These are phyloP conservation scores for Dunckerocampus dactyliophorus DNA, from an alignment of 2,113 vertebrate genomes.

Conservation along the genomic window DNA sequence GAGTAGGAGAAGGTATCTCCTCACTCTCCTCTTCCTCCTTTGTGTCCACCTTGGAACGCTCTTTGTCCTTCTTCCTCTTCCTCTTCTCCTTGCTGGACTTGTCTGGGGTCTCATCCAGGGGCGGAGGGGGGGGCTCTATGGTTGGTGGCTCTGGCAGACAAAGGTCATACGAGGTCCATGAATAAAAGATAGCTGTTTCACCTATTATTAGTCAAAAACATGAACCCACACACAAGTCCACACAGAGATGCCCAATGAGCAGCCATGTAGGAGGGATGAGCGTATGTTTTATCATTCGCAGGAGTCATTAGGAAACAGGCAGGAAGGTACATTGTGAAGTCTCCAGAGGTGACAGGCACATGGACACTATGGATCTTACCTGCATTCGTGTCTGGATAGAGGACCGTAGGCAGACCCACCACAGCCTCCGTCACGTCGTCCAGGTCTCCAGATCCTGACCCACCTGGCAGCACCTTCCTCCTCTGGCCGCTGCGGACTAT, in stretches of 20 bases:
- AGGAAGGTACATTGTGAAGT: no score
- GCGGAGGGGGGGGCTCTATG: constrained; percentile 27
- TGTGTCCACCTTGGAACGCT: constrained; percentile 47
- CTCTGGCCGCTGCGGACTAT: constrained; percentile 64
- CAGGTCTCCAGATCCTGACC: constrained; percentile 65
- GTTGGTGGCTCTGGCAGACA: constrained; percentile 41
- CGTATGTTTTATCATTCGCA: no score
- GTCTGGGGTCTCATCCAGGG: constrained; percentile 28
- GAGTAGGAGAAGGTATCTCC: constrained; percentile 40
- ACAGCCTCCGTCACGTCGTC: constrained; percentile 60
- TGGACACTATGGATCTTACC: constrained; percentile 31
- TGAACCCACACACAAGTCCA: no score
- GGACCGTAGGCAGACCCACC: constrained; percentile 53
- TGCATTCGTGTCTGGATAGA: constrained; percentile 57
- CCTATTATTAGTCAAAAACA: no score
- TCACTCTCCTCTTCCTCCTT: constrained; percentile 57
- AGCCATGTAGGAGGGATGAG: no score
- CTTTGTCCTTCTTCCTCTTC: constrained; percentile 70
- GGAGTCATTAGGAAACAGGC: no score
- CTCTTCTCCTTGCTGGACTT: constrained; percentile 61
- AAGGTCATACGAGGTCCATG: neutral
- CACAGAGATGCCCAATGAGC: no score
- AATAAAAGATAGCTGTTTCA: neutral
- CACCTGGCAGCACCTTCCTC: constrained; percentile 59
- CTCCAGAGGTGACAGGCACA: no score